phyloP scores from a whole-genome alignment of 2,797 vertebrate species.

The Sebastes itinus region DNA sequence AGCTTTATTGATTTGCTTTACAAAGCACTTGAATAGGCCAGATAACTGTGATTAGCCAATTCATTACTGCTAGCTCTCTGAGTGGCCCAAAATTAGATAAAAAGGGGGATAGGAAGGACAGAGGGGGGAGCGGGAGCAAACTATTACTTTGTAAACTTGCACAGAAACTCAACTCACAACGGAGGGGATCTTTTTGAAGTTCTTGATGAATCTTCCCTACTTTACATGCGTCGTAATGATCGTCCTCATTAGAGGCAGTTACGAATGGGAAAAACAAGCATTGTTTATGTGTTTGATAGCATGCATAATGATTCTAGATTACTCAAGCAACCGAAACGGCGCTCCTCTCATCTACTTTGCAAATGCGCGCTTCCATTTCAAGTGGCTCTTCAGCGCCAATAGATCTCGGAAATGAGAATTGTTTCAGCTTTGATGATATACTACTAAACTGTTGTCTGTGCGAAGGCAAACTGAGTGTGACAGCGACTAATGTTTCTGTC shows the following conservation, averaged over 20 bases:
- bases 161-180: constrained; percentile 41
- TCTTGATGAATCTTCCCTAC: constrained; percentile 38
- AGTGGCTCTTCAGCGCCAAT: constrained; percentile 49
- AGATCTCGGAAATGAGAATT: constrained; percentile 57
- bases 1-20: constrained; percentile 84
- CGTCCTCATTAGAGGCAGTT: constrained; percentile 54
- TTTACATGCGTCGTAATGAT: constrained; percentile 54
- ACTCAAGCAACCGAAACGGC: constrained; percentile 49
- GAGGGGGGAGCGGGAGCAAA: constrained; percentile 19
- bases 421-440: constrained; percentile 71
- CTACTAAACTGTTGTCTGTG: constrained; percentile 64
- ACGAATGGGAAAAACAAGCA: constrained; percentile 20
- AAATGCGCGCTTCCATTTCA: constrained; percentile 56
- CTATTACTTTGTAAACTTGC: constrained; percentile 61
- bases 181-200: constrained; percentile 49
- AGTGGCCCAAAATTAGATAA: constrained; percentile 83
- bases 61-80: constrained; percentile 82
- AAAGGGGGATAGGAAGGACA: constrained; percentile 58
- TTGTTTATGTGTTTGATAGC: constrained; percentile 65
- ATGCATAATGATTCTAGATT: constrained; percentile 59
- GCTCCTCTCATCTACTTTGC: constrained; percentile 64
- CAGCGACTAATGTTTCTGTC: constrained; percentile 74
- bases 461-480: constrained; percentile 65
- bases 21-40: constrained; percentile 81
- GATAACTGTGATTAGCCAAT: constrained; percentile 87